Evolutionary conservation across 2,888 invertebrate species (phyloP).

Genomic region (Chloroclystis v-ata): DNA sequence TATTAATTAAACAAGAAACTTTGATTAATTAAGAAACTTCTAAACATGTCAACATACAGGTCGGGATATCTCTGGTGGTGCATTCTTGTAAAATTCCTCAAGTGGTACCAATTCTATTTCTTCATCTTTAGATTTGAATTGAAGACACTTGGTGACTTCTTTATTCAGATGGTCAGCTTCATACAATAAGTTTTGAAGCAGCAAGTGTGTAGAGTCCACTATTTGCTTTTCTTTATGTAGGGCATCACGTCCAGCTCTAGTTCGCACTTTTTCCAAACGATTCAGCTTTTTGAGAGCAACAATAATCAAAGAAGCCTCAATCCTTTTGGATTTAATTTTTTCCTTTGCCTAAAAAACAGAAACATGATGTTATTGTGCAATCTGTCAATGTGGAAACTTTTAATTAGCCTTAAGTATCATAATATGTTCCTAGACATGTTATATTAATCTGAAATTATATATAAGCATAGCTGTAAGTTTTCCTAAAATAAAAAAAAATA

Average conservation of each 20-base stretch:
- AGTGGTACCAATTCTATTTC: conserved; percentile 91
- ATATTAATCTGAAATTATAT: no score
- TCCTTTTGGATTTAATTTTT: conserved; percentile 82
- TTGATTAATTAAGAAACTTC: no score
- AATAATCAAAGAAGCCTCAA: conserved; percentile 86
- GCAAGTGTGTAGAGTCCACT: conserved; percentile 93
- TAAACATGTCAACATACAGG: conserved; percentile 70
- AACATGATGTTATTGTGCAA: no score
- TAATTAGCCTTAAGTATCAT: no score
- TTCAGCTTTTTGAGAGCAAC: conserved; percentile 94
- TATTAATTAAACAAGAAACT: no score
- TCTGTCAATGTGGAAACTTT: no score
- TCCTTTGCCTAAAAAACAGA: conserved; percentile 75
- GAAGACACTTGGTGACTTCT: conserved; percentile 95
- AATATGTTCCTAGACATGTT: no score
- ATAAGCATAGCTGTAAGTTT: no score
- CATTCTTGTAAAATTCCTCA: conserved; percentile 89
- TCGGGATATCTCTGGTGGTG: conserved; percentile 83
- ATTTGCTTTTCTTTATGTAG: conserved; percentile 90
- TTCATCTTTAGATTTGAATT: conserved; percentile 97
- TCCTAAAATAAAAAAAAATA: no score
- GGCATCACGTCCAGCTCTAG: conserved; percentile 88
- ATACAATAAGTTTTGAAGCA: conserved; percentile 94
- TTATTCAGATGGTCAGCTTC: conserved; percentile 95
- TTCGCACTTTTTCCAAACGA: conserved; percentile 91